phyloP scores from a whole-genome alignment of 30 jellyfish, hydroid and myxozoan species.

The Hydractinia symbiolongicarpus region DNA sequence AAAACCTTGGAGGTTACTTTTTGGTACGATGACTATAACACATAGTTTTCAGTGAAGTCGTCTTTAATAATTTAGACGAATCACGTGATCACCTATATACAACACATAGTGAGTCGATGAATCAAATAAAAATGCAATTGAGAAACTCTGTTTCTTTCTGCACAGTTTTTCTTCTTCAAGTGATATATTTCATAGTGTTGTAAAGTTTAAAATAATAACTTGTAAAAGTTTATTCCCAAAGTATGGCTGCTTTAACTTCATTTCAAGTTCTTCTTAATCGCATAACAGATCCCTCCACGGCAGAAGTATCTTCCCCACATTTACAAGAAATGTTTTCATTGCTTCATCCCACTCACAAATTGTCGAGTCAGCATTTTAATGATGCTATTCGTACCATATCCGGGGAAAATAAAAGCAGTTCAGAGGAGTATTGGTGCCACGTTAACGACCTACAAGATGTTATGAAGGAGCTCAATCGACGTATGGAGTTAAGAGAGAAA shows the following conservation, averaged over 20 bases:
- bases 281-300: constrained; percentile 2
- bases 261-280: background rate
- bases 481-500: background rate
- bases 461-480: background rate
- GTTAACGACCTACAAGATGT: background rate
- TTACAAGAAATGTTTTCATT: background rate
- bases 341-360: background rate
- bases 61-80: no score
- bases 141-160: no score
- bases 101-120: no score
- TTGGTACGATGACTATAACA: no score
- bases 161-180: no score
- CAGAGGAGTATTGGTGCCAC: background rate
- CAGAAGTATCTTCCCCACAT: background rate
- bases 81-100: no score
- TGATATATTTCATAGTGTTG: no score
- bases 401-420: background rate
- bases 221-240: no score
- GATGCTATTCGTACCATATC: background rate
- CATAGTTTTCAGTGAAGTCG: no score
- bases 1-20: no score
- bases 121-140: no score
- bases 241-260: background rate
- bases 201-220: no score
- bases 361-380: background rate